Evolutionary conservation across 2,888 invertebrate genomes (phyloP).

Genomic region (Plagodis dolabraria): DNA sequence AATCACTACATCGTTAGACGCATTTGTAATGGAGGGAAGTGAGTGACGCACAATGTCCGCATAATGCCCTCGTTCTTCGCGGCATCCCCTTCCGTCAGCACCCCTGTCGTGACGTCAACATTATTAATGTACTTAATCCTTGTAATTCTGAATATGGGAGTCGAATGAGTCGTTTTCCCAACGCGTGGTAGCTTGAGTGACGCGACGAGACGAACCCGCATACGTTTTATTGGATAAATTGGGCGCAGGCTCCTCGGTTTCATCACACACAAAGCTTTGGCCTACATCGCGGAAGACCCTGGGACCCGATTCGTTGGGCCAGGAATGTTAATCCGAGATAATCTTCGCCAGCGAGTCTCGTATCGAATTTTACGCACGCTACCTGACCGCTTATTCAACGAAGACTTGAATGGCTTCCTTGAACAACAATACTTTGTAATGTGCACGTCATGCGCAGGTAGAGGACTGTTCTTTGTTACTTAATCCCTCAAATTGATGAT

Average conservation of each 20-base stretch:
- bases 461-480: constrained; percentile 55
- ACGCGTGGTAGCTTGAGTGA: constrained; percentile 27
- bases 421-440: constrained; percentile 65
- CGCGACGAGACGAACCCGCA: constrained; percentile 68
- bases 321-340: constrained; percentile 82
- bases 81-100: constrained; percentile 26
- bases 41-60: constrained; percentile 33
- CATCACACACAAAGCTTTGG: constrained; percentile 65
- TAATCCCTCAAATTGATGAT: constrained; percentile 39
- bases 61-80: constrained; percentile 12
- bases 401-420: constrained; percentile 73
- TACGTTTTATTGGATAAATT: constrained; percentile 80
- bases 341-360: constrained; percentile 67
- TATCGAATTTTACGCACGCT: constrained; percentile 79
- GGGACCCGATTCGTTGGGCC: constrained; percentile 56
- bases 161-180: constrained; percentile 47
- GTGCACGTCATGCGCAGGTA: constrained; percentile 66
- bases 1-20: constrained; percentile 32
- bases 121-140: constrained; percentile 53
- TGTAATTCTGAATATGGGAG: constrained; percentile 69
- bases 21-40: constrained; percentile 29
- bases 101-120: constrained; percentile 49
- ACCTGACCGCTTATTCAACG: constrained; percentile 75
- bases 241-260: constrained; percentile 59
- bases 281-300: constrained; percentile 56